These are phyloP conservation scores for Porites lobata DNA, from an alignment of 92 coral and sea anemone genomes.

Conservation along the genomic window DNA sequence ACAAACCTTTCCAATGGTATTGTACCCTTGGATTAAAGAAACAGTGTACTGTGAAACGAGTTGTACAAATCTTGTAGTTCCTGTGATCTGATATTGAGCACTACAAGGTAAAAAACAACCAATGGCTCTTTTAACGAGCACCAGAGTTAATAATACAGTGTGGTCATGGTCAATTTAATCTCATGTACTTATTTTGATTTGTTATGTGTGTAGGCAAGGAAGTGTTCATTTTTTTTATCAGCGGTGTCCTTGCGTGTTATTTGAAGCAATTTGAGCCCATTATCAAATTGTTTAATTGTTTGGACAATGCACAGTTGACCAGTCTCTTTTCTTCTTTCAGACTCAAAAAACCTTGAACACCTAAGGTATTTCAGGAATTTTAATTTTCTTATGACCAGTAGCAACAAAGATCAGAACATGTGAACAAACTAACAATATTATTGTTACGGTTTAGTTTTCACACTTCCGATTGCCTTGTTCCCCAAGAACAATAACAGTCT, in stretches of 20 bases:
- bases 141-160: no score
- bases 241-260: no score
- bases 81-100: no score
- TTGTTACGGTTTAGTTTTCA: background rate
- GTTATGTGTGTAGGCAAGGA: background rate
- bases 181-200: background rate
- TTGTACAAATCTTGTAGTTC: no score
- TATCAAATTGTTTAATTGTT: background rate
- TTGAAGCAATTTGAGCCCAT: background rate
- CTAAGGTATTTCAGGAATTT: background rate
- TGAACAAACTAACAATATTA: background rate
- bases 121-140: no score
- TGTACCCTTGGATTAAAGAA: constrained; percentile 34
- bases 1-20: constrained; percentile 55
- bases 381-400: background rate
- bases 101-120: no score
- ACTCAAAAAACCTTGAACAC: background rate
- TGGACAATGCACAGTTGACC: background rate
- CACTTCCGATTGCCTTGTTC: background rate
- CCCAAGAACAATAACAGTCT: background rate
- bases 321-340: background rate
- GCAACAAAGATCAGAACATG: background rate
- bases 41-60: no score
- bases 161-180: no score
- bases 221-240: background rate